phyloP scores from a whole-genome alignment of 2,113 vertebrate genomes.

The Myanophis thanlyinensis region DNA sequence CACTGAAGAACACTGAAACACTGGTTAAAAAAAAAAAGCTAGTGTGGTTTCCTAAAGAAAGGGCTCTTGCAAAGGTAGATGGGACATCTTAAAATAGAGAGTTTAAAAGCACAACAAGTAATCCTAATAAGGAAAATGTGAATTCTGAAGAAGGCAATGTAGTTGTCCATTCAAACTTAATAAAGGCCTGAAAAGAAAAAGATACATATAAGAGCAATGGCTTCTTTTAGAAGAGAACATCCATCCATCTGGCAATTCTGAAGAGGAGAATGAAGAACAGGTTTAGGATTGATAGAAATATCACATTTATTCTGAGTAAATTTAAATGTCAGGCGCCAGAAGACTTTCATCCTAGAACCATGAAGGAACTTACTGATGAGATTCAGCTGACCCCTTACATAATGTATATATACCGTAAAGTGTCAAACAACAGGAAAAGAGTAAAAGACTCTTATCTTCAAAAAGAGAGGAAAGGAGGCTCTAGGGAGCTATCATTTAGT shows the following conservation, averaged over 20 bases:
- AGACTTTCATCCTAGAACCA: not conserved
- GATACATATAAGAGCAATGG: not conserved
- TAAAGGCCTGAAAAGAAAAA: not conserved
- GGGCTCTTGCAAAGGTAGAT: not conserved
- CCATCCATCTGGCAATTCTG: not conserved
- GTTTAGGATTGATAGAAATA: not conserved
- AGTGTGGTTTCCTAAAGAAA: not conserved
- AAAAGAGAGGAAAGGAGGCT: not conserved
- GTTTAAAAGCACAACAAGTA: not conserved
- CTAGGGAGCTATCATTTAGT: not conserved
- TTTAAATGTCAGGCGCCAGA: not conserved
- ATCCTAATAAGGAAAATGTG: not conserved
- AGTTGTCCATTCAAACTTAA: not conserved
- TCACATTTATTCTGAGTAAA: not conserved
- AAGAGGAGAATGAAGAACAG: not conserved
- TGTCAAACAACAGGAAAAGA: not conserved
- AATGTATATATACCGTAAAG: not conserved
- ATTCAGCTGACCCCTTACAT: not conserved
- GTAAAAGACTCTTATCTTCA: not conserved
- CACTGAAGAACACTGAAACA: no score
- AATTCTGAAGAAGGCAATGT: not conserved
- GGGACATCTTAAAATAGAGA: not conserved
- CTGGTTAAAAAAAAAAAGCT: not conserved
- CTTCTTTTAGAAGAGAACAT: not conserved
- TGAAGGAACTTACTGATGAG: not conserved